Percentiles rank a stretch among this genome's conserved stretches.
phyloP scores from a whole-genome alignment of 2,797 vertebrate genomes.

The Furcifer pardalis region DNA sequence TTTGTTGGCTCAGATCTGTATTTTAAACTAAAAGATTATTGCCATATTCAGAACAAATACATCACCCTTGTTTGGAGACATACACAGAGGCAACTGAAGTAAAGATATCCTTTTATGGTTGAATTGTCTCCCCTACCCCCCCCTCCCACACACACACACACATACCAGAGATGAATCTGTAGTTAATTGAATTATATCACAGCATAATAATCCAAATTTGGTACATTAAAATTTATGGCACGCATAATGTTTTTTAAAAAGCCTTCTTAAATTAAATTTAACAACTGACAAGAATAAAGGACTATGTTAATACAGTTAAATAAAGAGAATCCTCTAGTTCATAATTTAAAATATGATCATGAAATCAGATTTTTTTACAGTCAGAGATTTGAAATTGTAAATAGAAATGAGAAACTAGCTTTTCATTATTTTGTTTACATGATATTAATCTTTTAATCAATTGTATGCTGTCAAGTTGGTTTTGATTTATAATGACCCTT shows the following conservation, averaged over 20 bases:
- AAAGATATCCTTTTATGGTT: slow-evolving; percentile 11
- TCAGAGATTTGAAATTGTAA: slow-evolving; percentile 73
- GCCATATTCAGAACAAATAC: not conserved
- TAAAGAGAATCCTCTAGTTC: slow-evolving; percentile 45
- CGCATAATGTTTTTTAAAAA: slow-evolving; percentile 15
- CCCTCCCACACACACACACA: too few relatives aligned
- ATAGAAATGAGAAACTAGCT: slow-evolving; percentile 63
- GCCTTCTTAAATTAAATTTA: slow-evolving; percentile 21
- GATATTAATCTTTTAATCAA: not conserved
- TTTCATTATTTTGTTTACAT: not conserved
- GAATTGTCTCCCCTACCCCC: not conserved
- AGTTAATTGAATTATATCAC: not conserved
- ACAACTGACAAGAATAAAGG: slow-evolving; percentile 32
- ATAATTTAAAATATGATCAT: slow-evolving; percentile 57
- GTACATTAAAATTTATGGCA: slow-evolving; percentile 30
- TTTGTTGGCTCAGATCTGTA: not conserved
- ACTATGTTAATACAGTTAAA: slow-evolving; percentile 48
- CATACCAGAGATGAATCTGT: slow-evolving; percentile 25
- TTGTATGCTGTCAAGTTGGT: too few relatives aligned
- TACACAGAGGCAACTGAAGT: not conserved
- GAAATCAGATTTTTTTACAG: slow-evolving; percentile 70
- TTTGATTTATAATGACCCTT: too few relatives aligned
- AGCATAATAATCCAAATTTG: slow-evolving; percentile 1
- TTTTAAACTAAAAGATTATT: not conserved
- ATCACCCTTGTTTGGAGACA: not conserved